These are phyloP conservation scores for Miichthys miiuy DNA, from an alignment of 2,797 vertebrate species.

Conservation along the genomic window DNA sequence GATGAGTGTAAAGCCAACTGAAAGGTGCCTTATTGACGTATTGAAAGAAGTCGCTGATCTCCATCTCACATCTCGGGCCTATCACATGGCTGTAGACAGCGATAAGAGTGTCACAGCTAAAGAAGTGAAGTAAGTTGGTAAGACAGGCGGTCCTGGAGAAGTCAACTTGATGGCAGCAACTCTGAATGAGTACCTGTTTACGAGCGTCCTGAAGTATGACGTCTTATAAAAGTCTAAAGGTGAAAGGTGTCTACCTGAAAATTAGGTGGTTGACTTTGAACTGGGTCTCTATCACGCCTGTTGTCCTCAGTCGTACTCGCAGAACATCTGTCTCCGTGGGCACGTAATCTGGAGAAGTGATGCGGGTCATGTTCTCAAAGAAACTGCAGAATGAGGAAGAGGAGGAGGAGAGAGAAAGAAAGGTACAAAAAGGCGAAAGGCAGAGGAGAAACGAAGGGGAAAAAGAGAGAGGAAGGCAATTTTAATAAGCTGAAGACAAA, in stretches of 20 bases:
- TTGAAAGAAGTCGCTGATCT: conserved; percentile 56
- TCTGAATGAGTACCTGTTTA: not conserved
- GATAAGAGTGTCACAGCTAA: conserved; percentile 62
- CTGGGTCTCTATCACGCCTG: conserved; percentile 87
- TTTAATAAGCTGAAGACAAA: conserved; percentile 56
- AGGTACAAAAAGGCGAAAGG: conserved; percentile 16
- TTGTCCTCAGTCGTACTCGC: conserved; percentile 84
- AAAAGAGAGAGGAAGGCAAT: not conserved
- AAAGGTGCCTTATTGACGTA: conserved; percentile 66
- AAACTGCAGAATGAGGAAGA: conserved; percentile 71
- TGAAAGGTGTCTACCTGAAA: conserved; percentile 79
- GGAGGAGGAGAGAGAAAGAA: not conserved
- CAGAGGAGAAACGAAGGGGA: not conserved
- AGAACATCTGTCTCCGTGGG: conserved; percentile 86
- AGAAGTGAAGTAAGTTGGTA: conserved; percentile 25
- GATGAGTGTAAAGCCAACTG: conserved; percentile 35
- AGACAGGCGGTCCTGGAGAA: conserved; percentile 2
- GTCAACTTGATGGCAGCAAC: conserved; percentile 7
- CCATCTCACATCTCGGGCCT: conserved; percentile 40
- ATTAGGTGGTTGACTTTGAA: conserved; percentile 86
- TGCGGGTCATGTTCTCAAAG: conserved; percentile 84
- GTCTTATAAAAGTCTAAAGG: not conserved
- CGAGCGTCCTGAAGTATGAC: too few relatives aligned
- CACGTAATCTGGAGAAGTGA: conserved; percentile 80
- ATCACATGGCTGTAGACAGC: conserved; percentile 52